phyloP scores from a whole-genome alignment of 2,113 vertebrate species.

The Percopsis transmontana region DNA sequence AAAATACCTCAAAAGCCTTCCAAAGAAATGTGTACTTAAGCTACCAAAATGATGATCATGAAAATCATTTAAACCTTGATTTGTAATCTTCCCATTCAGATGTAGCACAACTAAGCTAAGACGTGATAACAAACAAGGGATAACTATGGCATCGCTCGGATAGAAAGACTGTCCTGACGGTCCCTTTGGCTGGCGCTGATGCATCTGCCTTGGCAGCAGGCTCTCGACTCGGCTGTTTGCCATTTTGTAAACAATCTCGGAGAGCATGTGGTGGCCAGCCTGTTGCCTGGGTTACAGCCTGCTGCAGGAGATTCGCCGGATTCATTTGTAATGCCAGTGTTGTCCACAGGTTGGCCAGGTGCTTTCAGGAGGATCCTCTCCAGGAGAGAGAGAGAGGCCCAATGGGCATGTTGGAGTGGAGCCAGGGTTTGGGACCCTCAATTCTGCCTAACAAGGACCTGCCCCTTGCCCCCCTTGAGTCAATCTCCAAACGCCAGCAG shows the following conservation, averaged over 20 bases:
- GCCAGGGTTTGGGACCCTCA: conserved; percentile 26
- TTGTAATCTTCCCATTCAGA: background rate
- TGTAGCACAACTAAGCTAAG: background rate
- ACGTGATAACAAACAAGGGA: background rate
- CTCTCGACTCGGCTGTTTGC: conserved; percentile 46
- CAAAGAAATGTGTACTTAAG: background rate
- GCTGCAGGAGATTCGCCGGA: conserved; percentile 54
- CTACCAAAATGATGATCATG: background rate
- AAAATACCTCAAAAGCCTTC: too few relatives aligned
- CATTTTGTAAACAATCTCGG: conserved; percentile 68
- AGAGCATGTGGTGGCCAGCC: conserved; percentile 43
- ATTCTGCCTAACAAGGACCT: too few relatives aligned
- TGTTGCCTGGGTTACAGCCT: conserved; percentile 72
- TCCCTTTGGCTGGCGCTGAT: conserved; percentile 16
- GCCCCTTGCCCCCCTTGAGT: background rate
- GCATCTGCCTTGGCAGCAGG: conserved; percentile 37
- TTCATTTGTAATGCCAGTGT: conserved; percentile 71
- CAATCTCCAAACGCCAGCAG: conserved; percentile 20
- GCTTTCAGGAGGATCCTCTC: conserved; percentile 47
- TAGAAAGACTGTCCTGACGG: background rate
- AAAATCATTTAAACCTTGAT: too few relatives aligned
- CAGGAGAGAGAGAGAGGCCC: conserved; percentile 44
- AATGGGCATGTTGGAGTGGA: conserved; percentile 46
- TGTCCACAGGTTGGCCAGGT: conserved; percentile 66
- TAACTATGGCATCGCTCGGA: conserved; percentile 7